phyloP scores from a whole-genome alignment of 2,113 vertebrate species.

The Plectropomus leopardus region DNA sequence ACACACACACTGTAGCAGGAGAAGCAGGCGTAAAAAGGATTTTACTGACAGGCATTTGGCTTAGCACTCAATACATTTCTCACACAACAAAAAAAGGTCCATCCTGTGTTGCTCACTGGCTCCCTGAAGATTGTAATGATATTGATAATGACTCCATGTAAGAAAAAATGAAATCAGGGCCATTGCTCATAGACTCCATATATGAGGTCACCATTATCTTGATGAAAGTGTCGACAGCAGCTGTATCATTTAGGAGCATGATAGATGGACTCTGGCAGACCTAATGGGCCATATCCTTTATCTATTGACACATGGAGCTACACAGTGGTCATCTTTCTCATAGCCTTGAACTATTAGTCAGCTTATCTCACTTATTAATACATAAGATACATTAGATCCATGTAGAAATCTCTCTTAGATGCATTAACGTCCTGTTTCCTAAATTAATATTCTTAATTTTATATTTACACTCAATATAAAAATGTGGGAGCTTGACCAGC shows the following conservation, averaged over 20 bases:
- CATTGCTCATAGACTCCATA: slow-evolving; percentile 68
- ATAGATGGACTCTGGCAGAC: slow-evolving; percentile 70
- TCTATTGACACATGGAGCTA: slow-evolving; percentile 60
- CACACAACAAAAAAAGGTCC: slow-evolving; percentile 42
- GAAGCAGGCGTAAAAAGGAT: slow-evolving; percentile 56
- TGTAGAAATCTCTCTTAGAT: slow-evolving; percentile 28
- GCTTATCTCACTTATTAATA: slow-evolving; percentile 36
- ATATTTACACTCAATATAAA: slow-evolving; percentile 9
- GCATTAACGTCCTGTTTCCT: neutral
- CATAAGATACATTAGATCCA: slow-evolving; percentile 14
- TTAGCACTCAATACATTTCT: slow-evolving; percentile 56
- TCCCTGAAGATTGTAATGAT: slow-evolving; percentile 58
- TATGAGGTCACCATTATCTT: slow-evolving; percentile 79
- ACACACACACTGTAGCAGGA: slow-evolving; percentile 37
- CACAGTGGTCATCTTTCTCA: slow-evolving; percentile 32
- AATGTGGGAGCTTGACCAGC: neutral
- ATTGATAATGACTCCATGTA: slow-evolving; percentile 61
- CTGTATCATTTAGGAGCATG: slow-evolving; percentile 71
- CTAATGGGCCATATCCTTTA: slow-evolving; percentile 72
- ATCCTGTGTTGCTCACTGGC: slow-evolving; percentile 41
- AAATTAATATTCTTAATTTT: slow-evolving; percentile 26
- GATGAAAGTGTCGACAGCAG: slow-evolving; percentile 76
- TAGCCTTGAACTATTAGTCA: slow-evolving; percentile 21
- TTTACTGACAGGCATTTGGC: slow-evolving; percentile 60
- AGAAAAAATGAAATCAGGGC: slow-evolving; percentile 70